Conservation (phyloP, 2,888 invertebrate genomes). For the Eurois occulta region DNA sequence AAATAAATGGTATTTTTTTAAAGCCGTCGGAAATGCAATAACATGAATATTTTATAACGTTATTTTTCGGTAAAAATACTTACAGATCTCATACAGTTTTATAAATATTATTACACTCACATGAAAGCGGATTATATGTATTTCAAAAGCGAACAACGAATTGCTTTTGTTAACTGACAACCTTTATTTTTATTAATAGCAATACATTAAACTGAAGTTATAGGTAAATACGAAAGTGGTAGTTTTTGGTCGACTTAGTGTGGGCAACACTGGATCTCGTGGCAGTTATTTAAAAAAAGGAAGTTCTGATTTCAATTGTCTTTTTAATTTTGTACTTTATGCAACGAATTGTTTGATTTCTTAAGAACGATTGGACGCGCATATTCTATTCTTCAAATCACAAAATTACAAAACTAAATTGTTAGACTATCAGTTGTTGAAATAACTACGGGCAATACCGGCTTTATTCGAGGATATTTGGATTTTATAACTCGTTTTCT, state of each 20-base stretch:
- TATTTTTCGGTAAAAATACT: constrained; percentile 72
- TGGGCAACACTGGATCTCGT: constrained; percentile 75
- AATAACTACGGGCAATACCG: constrained; percentile 42
- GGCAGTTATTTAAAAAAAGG: constrained; percentile 53
- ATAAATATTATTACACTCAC: constrained; percentile 82
- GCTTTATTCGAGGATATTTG: constrained; percentile 27
- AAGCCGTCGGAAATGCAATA: constrained; percentile 33
- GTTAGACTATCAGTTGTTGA: constrained; percentile 19
- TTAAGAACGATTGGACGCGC: constrained; percentile 63
- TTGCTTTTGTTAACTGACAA: constrained; percentile 84
- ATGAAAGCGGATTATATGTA: constrained; percentile 85
- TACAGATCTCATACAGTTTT: constrained; percentile 76
- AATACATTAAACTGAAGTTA: constrained; percentile 59
- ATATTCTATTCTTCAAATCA: constrained; percentile 35
- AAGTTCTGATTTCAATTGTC: constrained; percentile 44
- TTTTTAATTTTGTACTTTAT: constrained; percentile 76
- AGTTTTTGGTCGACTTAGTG: constrained; percentile 71
- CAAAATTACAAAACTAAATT: constrained; percentile 39
- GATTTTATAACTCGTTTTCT: constrained; percentile 1
- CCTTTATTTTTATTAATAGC: constrained; percentile 71
- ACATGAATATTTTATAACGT: constrained; percentile 36
- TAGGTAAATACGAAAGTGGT: constrained; percentile 55
- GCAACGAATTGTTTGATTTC: constrained; percentile 76
- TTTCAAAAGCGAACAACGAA: constrained; percentile 83
- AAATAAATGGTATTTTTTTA: constrained; percentile 13